Percentiles rank a stretch among this genome's conserved stretches.
Conservation (phyloP, 2,113 vertebrate species). For the Ondatra zibethicus region DNA sequence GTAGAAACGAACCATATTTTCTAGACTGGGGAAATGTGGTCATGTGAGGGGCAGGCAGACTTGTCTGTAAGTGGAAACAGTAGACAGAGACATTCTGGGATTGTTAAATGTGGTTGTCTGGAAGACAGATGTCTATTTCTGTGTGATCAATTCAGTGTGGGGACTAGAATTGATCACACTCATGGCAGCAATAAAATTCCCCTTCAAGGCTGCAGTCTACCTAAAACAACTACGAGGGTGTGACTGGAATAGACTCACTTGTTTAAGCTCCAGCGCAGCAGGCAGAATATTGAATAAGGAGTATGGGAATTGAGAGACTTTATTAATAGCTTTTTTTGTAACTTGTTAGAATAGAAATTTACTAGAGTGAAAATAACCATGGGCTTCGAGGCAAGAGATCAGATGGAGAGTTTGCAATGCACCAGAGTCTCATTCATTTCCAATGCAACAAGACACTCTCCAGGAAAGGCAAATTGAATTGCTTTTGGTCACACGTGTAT, state of each 20-base stretch:
- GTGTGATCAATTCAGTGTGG: conserved; percentile 47
- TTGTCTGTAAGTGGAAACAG: conserved; percentile 3
- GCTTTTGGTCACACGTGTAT: background rate
- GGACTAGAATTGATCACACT: conserved; percentile 39
- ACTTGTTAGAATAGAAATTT: conserved; percentile 59
- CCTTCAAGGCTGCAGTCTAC: background rate
- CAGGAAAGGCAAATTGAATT: conserved; percentile 9
- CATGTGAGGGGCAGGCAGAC: background rate
- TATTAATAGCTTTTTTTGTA: conserved; percentile 49
- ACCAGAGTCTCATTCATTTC: conserved; percentile 31
- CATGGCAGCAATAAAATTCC: conserved; percentile 37
- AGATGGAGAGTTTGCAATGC: conserved; percentile 40
- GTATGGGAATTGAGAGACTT: conserved; percentile 15
- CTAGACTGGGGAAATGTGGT: background rate
- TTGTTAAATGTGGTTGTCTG: conserved; percentile 51
- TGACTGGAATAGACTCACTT: conserved; percentile 53
- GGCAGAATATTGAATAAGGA: conserved; percentile 27
- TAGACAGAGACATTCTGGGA: background rate
- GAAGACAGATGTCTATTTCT: conserved; percentile 49
- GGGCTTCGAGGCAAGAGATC: conserved; percentile 22
- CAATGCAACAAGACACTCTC: conserved; percentile 47
- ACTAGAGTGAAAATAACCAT: conserved; percentile 55
- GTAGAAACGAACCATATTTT: background rate
- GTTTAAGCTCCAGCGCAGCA: conserved; percentile 29
- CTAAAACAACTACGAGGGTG: background rate